Evolutionary conservation across 92 coral and sea anemone genomes (phyloP).

Genomic region (Galaxea fascicularis): DNA sequence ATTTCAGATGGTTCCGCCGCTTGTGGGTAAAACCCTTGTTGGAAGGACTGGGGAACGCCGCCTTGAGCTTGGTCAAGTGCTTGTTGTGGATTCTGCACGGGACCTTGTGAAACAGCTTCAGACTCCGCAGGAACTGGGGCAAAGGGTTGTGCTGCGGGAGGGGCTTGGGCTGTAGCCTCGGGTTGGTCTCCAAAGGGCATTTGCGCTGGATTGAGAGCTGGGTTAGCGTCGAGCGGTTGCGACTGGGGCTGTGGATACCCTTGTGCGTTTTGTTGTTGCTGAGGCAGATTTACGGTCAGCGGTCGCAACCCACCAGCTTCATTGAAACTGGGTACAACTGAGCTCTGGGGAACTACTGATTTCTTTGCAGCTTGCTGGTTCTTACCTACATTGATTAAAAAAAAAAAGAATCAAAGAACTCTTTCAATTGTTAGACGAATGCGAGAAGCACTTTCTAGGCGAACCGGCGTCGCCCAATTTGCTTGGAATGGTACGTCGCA

Average conservation of each 20-base stretch:
- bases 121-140: constrained; percentile 27
- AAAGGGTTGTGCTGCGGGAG: constrained; percentile 17
- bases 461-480: no score
- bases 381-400: not conserved
- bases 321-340: constrained; percentile 20
- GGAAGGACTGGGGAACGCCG: constrained; percentile 37
- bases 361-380: constrained; percentile 33
- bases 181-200: constrained; percentile 36
- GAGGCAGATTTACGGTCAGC: constrained; percentile 29
- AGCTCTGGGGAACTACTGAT: constrained; percentile 16
- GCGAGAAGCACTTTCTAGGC: no score
- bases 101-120: constrained; percentile 39
- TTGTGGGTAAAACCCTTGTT: constrained; percentile 42
- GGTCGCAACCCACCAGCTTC: constrained; percentile 40
- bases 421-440: no score
- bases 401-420: no score
- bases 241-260: constrained; percentile 49
- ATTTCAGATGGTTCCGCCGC: constrained; percentile 37
- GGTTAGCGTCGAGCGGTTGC: constrained; percentile 7
- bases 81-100: constrained; percentile 41
- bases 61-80: constrained; percentile 42
- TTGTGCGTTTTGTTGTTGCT: constrained; percentile 37
- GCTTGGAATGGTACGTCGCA: no score
- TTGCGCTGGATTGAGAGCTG: constrained; percentile 16
- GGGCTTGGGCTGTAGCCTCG: constrained; percentile 23